A percentile compares a stretch with the other conserved stretches of the same genome.
Conservation (phyloP, 2,797 vertebrate genomes). For the Rhinophrynus dorsalis region DNA sequence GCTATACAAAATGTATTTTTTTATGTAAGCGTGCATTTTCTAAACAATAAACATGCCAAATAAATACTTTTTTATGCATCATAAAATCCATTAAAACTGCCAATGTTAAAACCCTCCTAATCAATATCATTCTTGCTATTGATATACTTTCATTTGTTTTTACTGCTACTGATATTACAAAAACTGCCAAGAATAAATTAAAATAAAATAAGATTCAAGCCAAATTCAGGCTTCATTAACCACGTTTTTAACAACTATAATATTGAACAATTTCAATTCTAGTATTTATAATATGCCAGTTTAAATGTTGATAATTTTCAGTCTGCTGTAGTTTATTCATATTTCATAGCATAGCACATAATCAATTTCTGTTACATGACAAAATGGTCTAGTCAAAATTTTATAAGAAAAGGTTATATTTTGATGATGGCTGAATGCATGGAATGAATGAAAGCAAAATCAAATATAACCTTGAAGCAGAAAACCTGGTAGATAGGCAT, state of each 20-base stretch:
- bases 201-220: neutral
- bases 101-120: conserved; percentile 3
- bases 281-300: neutral
- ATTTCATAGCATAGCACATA: no score
- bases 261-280: neutral
- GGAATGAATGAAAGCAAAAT: no score
- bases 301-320: neutral
- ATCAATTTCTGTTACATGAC: no score
- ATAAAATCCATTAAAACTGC: neutral
- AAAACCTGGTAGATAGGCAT: no score
- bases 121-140: conserved; percentile 1
- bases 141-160: neutral
- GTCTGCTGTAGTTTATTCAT: no score
- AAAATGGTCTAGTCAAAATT: no score
- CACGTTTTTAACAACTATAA: neutral
- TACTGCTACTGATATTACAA: neutral
- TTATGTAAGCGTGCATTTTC: neutral
- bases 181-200: neutral
- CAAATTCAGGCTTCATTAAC: neutral
- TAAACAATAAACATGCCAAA: neutral
- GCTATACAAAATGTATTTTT: neutral
- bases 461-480: no score
- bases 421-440: no score
- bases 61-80: neutral
- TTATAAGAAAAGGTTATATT: no score